Percentiles rank a stretch among this genome's conserved stretches.
Evolutionary conservation across 2,797 vertebrate genomes (phyloP).

Genomic region (Corythornis leucogaster): DNA sequence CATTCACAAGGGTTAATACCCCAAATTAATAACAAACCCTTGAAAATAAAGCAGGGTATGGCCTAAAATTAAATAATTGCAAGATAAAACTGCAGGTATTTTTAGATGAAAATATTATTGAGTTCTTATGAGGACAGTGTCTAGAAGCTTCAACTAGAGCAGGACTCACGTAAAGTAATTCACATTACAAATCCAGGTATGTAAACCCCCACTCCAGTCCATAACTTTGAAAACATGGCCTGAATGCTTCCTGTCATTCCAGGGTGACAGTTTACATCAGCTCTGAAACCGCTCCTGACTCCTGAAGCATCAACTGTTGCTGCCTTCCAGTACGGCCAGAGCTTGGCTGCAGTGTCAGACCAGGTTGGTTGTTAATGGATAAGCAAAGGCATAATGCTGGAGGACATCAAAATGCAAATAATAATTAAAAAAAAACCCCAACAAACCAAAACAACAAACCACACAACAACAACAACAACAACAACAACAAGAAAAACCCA

Average conservation of each 20-base stretch:
- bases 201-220: not conserved
- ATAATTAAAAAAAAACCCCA: not conserved
- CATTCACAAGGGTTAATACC: not conserved
- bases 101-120: not conserved
- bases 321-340: not conserved
- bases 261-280: not conserved
- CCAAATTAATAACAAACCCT: not conserved
- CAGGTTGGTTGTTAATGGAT: not conserved
- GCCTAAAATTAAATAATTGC: constrained; percentile 3
- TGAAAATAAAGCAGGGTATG: not conserved
- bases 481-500: no score
- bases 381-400: not conserved
- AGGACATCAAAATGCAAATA: constrained; percentile 11
- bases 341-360: not conserved
- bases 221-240: not conserved
- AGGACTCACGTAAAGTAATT: not conserved
- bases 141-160: not conserved
- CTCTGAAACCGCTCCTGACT: not conserved
- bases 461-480: no score
- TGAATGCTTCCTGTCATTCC: not conserved
- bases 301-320: not conserved
- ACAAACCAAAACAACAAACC: no score
- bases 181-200: not conserved
- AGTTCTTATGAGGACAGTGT: not conserved
- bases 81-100: not conserved